Evolutionary conservation across 1,140 invertebrate species (phyloP), one percentile per base, ranked within the genome.

Genomic region (Polyergus mexicanus): DNA sequence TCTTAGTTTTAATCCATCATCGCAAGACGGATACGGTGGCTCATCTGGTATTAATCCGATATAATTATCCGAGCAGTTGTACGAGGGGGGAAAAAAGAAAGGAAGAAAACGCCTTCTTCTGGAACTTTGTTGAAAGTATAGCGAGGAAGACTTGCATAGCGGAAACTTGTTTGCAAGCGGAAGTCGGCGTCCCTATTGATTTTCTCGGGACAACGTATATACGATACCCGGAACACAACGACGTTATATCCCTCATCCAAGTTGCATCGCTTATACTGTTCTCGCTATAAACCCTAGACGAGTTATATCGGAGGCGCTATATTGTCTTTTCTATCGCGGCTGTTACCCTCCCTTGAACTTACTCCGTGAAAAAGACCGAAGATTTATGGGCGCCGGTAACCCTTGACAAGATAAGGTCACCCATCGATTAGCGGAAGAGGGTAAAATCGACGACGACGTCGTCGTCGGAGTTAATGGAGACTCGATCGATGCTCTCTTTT

Each of bases 331-430:
- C 62, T 72, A 62, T 28, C 28, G 63, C 6, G 75, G 63, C 75
- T 86, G 87, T 86, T 86, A 88, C 44, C 65, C 65, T 86, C 76
- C 88, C 87, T 89, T 86, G 87, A 88, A 88, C 84, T 89, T 88
- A 75, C n/a, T 38, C 5, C 11, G 56, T 44, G 56, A 72, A 88
- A 89, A 86, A 88, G 68, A 72, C 22, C 38, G 71, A 86, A 89
- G 88, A 89, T 89, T 88, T 89, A 89, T 88, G 87, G 41, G 41
- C 69, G 54, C 11, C 77, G 76, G 84, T 88, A 88, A 89, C 77
- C 84, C 87, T 86, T 81, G 88, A 88, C 84, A 86, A 86, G 88
- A 88, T 88, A 89, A 89, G 88, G 88, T 89, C 87, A 88, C 58
- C 56, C 63, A 89, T 89, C 84, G 88, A 88, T 89, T 89, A 89